Percentiles rank a stretch among this genome's conserved stretches.
Evolutionary conservation across 2,888 invertebrate species (phyloP).

Genomic region (Pterostichus madidus): DNA sequence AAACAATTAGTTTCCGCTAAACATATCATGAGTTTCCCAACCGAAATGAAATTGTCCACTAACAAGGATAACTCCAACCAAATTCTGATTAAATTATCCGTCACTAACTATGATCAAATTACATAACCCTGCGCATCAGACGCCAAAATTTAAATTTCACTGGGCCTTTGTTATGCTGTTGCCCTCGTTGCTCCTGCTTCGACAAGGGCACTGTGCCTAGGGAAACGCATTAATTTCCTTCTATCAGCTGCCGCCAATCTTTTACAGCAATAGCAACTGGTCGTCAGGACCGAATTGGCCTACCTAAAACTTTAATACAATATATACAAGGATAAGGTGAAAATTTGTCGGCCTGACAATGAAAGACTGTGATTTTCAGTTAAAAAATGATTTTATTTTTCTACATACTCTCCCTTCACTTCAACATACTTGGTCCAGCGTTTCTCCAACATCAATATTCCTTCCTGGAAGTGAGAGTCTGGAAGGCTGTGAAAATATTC

Average conservation of each 20-base stretch:
- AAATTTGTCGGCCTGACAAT: too few relatives aligned
- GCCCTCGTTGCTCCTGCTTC: background rate
- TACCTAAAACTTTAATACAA: conserved; percentile 5
- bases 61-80: conserved; percentile 30
- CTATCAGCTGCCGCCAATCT: conserved; percentile 1
- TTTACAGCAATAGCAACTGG: background rate
- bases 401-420: too few relatives aligned
- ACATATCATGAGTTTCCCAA: conserved; percentile 20
- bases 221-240: conserved; percentile 15
- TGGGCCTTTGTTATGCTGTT: conserved; percentile 8
- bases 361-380: too few relatives aligned
- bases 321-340: background rate
- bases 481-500: too few relatives aligned
- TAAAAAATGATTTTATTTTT: too few relatives aligned
- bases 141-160: conserved; percentile 19
- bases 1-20: conserved; percentile 26
- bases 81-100: conserved; percentile 49
- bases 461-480: too few relatives aligned
- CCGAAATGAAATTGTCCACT: conserved; percentile 20
- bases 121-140: conserved; percentile 24
- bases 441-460: too few relatives aligned
- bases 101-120: conserved; percentile 40
- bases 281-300: background rate
- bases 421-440: too few relatives aligned
- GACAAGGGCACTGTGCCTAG: background rate